Percentiles rank a stretch among this genome's conserved stretches.
Conservation (phyloP, 2,888 invertebrate species). For the Embidobia sp. region DNA sequence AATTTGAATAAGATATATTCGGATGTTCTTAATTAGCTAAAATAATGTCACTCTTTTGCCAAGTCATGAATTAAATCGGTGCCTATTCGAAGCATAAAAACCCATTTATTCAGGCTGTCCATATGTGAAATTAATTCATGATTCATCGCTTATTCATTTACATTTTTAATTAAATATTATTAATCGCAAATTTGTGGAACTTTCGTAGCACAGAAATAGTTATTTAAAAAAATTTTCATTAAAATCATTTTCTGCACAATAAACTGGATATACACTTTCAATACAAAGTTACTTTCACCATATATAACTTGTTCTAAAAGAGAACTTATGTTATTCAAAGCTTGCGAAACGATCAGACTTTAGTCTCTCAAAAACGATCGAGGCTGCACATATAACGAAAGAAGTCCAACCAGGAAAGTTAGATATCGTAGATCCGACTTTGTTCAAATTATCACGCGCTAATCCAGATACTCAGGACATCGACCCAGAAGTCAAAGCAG, state of each 20-base stretch:
- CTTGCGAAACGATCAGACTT: conserved; percentile 85
- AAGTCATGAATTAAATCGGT: conserved; percentile 23
- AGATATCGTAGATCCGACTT: conserved; percentile 56
- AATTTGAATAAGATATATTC: conserved; percentile 8
- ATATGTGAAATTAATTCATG: not conserved
- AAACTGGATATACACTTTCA: no score
- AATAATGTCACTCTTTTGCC: conserved; percentile 30
- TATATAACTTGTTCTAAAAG: not conserved
- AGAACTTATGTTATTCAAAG: conserved; percentile 69
- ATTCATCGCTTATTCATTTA: not conserved
- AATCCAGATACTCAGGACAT: conserved; percentile 55
- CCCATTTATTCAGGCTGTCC: not conserved
- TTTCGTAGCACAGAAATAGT: not conserved
- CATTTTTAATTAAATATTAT: not conserved
- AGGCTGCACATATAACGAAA: conserved; percentile 85
- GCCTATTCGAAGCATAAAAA: conserved; percentile 4
- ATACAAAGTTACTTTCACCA: no score
- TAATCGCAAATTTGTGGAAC: not conserved
- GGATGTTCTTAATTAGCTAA: conserved; percentile 20
- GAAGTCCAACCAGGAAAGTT: conserved; percentile 83
- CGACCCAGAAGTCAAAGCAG: conserved; percentile 69
- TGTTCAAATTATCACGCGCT: conserved; percentile 62
- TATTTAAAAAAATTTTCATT: not conserved
- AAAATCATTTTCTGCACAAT: conserved; percentile 1
- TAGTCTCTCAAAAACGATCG: conserved; percentile 85